Evolutionary conservation across 2,797 vertebrate genomes (phyloP).

Genomic region (Apogon talboti): DNA sequence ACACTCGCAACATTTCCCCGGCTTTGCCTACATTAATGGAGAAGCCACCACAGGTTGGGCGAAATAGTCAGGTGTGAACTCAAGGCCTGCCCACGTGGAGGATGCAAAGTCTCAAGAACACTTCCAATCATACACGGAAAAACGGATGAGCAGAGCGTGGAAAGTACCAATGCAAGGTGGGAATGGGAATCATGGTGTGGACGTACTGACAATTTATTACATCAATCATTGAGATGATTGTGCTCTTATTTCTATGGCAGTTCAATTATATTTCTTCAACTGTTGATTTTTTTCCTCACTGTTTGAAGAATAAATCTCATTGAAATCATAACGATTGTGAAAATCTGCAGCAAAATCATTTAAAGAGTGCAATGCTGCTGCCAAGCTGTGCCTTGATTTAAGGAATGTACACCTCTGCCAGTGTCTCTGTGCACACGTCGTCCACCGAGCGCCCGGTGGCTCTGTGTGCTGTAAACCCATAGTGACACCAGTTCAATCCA

Average conservation of each 20-base stretch:
- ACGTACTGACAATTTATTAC: constrained; percentile 47
- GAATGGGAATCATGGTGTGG: constrained; percentile 37
- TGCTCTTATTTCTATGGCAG: constrained; percentile 38
- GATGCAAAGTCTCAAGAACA: constrained; percentile 50
- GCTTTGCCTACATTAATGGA: constrained; percentile 98
- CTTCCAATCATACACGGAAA: constrained; percentile 48
- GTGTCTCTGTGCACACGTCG: constrained; percentile 37
- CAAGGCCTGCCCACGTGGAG: constrained; percentile 15
- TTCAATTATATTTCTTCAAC: constrained; percentile 40
- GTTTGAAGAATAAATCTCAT: constrained; percentile 26
- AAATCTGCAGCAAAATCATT: constrained; percentile 77
- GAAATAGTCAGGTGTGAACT: constrained; percentile 82
- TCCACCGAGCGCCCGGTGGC: constrained; percentile 25
- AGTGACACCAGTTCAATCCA: constrained; percentile 62
- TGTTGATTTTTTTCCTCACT: constrained; percentile 33
- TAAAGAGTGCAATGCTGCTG: constrained; percentile 77
- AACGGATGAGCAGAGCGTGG: constrained; percentile 30
- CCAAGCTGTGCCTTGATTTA: constrained; percentile 85
- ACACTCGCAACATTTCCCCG: constrained; percentile 98
- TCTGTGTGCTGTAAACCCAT: constrained; percentile 57
- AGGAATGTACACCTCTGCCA: constrained; percentile 68
- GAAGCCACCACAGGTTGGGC: constrained; percentile 98
- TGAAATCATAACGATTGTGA: constrained; percentile 55
- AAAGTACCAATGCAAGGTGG: constrained; percentile 32
- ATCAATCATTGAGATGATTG: constrained; percentile 49